Percentiles rank a stretch among this genome's conserved stretches.
phyloP scores from a whole-genome alignment of 2,797 vertebrate genomes.

The Etheostoma perlongum region DNA sequence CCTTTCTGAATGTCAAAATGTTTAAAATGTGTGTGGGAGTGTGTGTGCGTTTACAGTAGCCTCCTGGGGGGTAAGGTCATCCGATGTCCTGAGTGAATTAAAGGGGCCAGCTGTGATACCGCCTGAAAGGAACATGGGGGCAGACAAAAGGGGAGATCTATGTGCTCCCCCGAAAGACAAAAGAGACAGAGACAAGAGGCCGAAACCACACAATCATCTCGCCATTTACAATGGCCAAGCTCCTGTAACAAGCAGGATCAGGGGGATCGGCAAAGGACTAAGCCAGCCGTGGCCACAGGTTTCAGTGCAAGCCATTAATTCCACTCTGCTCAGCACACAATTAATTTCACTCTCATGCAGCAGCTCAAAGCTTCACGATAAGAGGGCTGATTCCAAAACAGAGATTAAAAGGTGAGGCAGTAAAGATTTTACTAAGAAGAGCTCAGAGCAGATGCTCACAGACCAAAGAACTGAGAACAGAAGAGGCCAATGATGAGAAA shows the following conservation, averaged over 20 bases:
- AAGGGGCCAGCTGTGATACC: constrained; percentile 97
- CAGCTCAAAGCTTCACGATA: constrained; percentile 73
- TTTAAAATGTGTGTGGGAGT: constrained; percentile 42
- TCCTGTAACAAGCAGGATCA: constrained; percentile 86
- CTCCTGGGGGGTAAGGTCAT: constrained; percentile 81
- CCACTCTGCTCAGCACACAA: constrained; percentile 85
- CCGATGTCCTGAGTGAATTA: constrained; percentile 81
- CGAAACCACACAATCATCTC: constrained; percentile 86
- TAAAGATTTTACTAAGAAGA: constrained; percentile 65
- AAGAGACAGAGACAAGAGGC: constrained; percentile 83
- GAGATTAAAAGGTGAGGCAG: constrained; percentile 80
- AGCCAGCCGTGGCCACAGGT: constrained; percentile 78
- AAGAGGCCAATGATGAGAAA: constrained; percentile 59
- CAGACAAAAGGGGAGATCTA: constrained; percentile 84
- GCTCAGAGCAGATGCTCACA: constrained; percentile 75
- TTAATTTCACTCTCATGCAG: constrained; percentile 83
- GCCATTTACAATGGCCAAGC: constrained; percentile 83
- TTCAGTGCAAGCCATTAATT: constrained; percentile 86
- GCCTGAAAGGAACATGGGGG: constrained; percentile 88
- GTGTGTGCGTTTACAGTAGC: constrained; percentile 83
- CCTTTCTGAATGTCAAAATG: neutral
- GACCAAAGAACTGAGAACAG: constrained; percentile 61
- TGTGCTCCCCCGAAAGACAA: constrained; percentile 82
- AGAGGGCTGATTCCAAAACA: constrained; percentile 68
- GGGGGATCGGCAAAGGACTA: constrained; percentile 82